These are phyloP conservation scores for Bradypodion pumilum DNA, from an alignment of 2,797 vertebrate species.

Conservation along the genomic window DNA sequence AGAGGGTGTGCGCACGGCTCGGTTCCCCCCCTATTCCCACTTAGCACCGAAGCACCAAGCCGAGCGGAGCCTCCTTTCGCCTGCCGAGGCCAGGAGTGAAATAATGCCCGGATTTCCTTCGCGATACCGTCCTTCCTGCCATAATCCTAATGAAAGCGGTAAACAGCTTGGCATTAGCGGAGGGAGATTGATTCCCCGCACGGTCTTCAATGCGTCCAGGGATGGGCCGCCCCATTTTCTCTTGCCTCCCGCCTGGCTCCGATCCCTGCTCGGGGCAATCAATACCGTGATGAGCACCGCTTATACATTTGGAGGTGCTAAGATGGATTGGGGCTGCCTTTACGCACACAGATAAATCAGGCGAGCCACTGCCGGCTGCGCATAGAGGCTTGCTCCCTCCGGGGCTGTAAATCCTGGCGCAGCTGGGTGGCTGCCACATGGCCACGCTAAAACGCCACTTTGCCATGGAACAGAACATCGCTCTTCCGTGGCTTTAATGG, in stretches of 20 bases:
- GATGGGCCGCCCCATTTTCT: constrained; percentile 70
- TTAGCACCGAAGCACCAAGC: constrained; percentile 17
- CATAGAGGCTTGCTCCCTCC: constrained; percentile 31
- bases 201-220: constrained; percentile 75
- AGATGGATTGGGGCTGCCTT: constrained; percentile 69
- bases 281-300: constrained; percentile 71
- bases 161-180: constrained; percentile 75
- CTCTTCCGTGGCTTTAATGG: constrained; percentile 65
- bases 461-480: constrained; percentile 64
- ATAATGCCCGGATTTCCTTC: constrained; percentile 71
- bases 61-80: constrained; percentile 34
- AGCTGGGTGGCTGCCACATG: constrained; percentile 49
- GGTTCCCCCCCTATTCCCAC: constrained; percentile 23
- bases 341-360: constrained; percentile 70
- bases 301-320: constrained; percentile 76
- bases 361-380: constrained; percentile 43
- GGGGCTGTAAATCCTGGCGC: constrained; percentile 73
- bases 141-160: constrained; percentile 81
- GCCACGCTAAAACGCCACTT: constrained; percentile 70
- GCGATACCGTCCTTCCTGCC: constrained; percentile 72
- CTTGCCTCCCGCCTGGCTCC: constrained; percentile 31
- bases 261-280: constrained; percentile 73
- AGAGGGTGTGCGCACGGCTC: not conserved
- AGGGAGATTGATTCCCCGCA: constrained; percentile 79
- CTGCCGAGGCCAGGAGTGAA: constrained; percentile 61